Conservation (phyloP, 2,113 vertebrate species). For the Cyanoderma ruficeps region DNA sequence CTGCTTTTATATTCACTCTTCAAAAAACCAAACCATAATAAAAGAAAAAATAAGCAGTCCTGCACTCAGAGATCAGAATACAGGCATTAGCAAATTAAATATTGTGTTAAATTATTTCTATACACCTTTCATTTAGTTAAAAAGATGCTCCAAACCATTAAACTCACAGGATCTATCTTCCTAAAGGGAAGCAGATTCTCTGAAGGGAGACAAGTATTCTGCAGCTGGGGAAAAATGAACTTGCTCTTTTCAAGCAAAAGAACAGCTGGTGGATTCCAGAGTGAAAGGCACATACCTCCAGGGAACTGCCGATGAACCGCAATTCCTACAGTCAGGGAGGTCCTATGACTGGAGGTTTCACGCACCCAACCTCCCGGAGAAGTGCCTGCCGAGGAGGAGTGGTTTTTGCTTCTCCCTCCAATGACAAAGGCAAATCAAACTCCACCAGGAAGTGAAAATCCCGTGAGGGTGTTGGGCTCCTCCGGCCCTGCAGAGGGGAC, state of each 20-base stretch:
- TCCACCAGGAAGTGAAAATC: constrained; percentile 40
- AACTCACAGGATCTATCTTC: background rate
- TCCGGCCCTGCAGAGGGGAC: background rate
- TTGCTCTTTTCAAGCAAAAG: background rate
- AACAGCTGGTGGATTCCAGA: background rate
- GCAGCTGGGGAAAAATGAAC: background rate
- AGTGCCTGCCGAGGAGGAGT: constrained; percentile 13
- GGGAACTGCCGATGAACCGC: background rate
- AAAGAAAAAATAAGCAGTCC: background rate
- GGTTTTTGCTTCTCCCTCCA: constrained; percentile 42
- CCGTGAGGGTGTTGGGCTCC: background rate
- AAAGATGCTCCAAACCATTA: background rate
- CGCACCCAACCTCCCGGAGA: background rate
- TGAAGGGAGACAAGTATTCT: background rate
- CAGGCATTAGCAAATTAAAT: constrained; percentile 1
- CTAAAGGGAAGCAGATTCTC: background rate
- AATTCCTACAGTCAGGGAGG: background rate
- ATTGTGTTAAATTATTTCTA: background rate
- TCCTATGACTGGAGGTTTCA: background rate
- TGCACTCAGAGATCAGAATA: background rate
- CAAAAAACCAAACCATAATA: background rate
- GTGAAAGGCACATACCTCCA: constrained; percentile 41
- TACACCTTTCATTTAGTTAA: background rate
- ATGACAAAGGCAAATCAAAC: constrained; percentile 45
- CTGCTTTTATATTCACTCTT: background rate